Percentiles rank a stretch among this genome's conserved stretches.
These are phyloP conservation scores for Panthera uncia DNA, from an alignment of 2,113 vertebrate genomes.

Conservation along the genomic window DNA sequence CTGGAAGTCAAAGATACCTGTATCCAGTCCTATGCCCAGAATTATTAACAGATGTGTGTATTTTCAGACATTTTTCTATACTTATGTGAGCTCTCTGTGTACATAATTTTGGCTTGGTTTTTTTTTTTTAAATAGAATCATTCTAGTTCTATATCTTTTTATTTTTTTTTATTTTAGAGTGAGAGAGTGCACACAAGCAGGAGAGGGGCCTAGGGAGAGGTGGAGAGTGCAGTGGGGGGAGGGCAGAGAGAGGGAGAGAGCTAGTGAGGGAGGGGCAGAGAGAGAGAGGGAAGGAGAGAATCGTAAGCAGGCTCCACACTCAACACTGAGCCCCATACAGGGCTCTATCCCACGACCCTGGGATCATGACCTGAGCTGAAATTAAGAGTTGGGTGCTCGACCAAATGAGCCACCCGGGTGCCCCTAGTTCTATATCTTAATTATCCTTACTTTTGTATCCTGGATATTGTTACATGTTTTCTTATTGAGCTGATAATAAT, in stretches of 20 bases:
- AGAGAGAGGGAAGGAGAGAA: no score
- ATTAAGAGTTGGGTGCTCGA: no score
- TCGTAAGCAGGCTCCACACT: no score
- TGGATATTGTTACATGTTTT: not conserved
- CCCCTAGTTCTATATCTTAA: not conserved
- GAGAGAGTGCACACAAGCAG: no score
- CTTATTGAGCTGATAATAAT: not conserved
- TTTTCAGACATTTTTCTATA: not conserved
- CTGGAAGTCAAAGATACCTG: not conserved
- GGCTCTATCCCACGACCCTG: no score
- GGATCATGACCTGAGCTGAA: no score
- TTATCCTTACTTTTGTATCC: not conserved
- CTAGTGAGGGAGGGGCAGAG: no score
- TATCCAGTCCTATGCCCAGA: not conserved
- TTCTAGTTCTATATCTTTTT: not conserved
- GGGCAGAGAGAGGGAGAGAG: no score
- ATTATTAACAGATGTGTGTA: not conserved
- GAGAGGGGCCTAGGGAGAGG: no score
- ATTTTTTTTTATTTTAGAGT: no score
- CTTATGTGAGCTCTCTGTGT: not conserved
- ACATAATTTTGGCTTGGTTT: not conserved
- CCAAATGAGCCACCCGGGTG: no score
- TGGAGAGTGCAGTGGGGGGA: rapidly evolving
- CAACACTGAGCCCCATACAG: no score
- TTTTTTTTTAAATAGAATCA: not conserved